Conservation (phyloP, 2,797 vertebrate genomes). For the Hybognathus amarus region DNA sequence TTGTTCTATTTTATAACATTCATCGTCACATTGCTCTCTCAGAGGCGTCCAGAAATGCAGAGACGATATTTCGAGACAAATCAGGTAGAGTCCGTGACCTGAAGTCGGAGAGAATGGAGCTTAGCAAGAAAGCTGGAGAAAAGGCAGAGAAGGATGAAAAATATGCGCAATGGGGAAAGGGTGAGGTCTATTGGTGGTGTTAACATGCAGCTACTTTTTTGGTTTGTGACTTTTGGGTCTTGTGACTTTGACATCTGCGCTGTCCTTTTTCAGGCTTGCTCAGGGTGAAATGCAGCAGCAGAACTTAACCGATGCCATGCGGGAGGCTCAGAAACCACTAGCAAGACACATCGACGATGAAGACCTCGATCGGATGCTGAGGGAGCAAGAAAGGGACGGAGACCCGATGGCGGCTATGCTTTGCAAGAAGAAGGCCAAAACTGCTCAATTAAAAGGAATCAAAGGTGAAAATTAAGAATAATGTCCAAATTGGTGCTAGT, state of each 20-base stretch:
- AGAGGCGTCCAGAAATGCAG: constrained; percentile 85
- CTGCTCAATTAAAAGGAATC: constrained; percentile 74
- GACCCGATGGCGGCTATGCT: constrained; percentile 96
- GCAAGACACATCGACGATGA: constrained; percentile 90
- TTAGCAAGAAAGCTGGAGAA: constrained; percentile 81
- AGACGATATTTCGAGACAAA: constrained; percentile 93
- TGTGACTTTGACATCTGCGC: neutral
- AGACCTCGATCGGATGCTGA: constrained; percentile 92
- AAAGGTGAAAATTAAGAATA: constrained; percentile 52
- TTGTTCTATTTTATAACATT: neutral
- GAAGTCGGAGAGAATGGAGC: constrained; percentile 83
- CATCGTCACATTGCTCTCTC: neutral
- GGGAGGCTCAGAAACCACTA: constrained; percentile 91
- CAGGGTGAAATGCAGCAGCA: constrained; percentile 90
- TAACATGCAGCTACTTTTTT: neutral
- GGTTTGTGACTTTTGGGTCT: neutral
- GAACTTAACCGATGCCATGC: constrained; percentile 86
- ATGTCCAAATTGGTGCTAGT: neutral
- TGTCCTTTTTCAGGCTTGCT: constrained; percentile 78
- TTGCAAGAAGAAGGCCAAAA: constrained; percentile 86
- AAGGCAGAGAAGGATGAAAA: constrained; percentile 85
- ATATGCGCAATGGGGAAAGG: constrained; percentile 94
- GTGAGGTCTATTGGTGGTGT: constrained; percentile 69
- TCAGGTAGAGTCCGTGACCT: constrained; percentile 88
- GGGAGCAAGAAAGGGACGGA: constrained; percentile 92